These are phyloP conservation scores for Pedionomus torquatus DNA, from an alignment of 2,113 vertebrate species.

Conservation along the genomic window DNA sequence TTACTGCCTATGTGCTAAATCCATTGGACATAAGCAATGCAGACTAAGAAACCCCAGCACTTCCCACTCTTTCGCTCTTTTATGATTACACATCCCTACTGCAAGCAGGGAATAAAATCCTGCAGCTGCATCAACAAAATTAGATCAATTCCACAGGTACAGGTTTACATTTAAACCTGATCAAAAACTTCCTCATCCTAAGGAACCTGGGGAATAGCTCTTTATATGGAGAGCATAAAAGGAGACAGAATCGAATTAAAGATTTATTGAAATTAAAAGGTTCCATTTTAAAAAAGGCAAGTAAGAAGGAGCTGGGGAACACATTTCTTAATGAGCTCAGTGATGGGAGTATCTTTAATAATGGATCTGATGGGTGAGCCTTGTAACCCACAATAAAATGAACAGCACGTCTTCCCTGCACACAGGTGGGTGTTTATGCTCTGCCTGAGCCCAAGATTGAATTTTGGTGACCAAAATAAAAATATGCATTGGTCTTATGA, in stretches of 20 bases:
- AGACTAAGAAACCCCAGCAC: not conserved
- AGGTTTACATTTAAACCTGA: conserved; percentile 44
- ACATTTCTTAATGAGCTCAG: conserved; percentile 42
- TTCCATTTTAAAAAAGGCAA: conserved; percentile 55
- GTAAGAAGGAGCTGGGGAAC: conserved; percentile 41
- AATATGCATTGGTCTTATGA: accelerated
- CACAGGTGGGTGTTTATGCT: not conserved
- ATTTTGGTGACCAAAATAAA: not conserved
- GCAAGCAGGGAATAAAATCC: conserved; percentile 55
- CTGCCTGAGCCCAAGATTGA: not conserved
- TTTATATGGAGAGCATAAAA: not conserved
- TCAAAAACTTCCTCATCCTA: conserved; percentile 34
- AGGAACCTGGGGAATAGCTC: conserved; percentile 60
- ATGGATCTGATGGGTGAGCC: not conserved
- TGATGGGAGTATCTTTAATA: conserved; percentile 53
- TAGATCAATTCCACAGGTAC: conserved; percentile 56
- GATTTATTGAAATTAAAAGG: conserved; percentile 77
- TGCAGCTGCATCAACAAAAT: conserved; percentile 37
- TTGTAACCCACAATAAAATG: not conserved
- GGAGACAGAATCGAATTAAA: conserved; percentile 64
- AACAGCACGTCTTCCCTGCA: not conserved
- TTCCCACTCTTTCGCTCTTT: not conserved
- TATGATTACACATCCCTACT: not conserved
- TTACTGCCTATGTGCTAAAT: not conserved
- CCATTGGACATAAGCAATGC: not conserved